Evolutionary conservation across 2,797 vertebrate genomes (phyloP).

Genomic region (Acanthis flammea): DNA sequence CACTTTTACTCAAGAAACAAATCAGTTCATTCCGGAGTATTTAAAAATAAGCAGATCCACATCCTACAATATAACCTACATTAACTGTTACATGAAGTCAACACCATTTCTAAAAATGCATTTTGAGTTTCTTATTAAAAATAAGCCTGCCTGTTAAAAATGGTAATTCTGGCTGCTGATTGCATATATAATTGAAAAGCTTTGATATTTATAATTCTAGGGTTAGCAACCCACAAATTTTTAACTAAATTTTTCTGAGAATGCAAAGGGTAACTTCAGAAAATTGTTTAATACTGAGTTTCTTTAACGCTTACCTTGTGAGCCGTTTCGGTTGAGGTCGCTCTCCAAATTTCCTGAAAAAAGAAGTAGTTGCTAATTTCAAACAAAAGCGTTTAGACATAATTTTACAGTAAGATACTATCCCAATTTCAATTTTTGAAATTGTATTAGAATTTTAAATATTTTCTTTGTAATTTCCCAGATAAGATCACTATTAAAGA

Average conservation of each 20-base stretch:
- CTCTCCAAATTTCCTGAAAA: slow-evolving; percentile 97
- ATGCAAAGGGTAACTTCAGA: neutral
- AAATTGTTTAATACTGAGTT: neutral
- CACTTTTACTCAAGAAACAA: neutral
- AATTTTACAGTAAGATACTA: slow-evolving; percentile 19
- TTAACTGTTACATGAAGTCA: neutral
- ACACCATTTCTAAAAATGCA: neutral
- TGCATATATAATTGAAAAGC: neutral
- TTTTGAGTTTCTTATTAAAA: neutral
- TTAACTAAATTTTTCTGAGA: neutral
- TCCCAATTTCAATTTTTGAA: neutral
- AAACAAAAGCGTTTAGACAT: neutral
- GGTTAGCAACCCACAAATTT: neutral
- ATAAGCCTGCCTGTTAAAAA: neutral
- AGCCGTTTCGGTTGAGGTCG: slow-evolving; percentile 98
- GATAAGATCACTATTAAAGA: neutral
- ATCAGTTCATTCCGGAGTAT: neutral
- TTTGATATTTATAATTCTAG: neutral
- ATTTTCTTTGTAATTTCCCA: neutral
- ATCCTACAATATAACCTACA: neutral
- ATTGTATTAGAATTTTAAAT: neutral
- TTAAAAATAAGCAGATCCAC: neutral
- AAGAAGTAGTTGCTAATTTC: slow-evolving; percentile 28
- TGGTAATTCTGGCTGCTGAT: neutral
- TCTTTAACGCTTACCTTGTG: slow-evolving; percentile 86